Evolutionary conservation across 2,113 vertebrate genomes (phyloP).

Genomic region (Ariopsis seemanni): DNA sequence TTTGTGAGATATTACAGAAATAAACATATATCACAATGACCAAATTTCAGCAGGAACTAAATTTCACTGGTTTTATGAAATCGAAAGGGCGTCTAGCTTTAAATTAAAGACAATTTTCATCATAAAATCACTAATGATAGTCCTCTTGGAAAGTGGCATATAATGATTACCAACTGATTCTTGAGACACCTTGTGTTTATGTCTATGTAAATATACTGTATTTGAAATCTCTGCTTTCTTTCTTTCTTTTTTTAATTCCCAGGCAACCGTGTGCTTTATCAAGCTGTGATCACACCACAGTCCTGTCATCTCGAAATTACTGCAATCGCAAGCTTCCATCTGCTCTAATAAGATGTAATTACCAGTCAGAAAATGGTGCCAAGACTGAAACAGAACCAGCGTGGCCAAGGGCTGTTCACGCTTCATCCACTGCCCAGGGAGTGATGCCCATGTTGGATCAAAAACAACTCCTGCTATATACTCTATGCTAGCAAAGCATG

Average conservation of each 20-base stretch:
- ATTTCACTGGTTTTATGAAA: too few species aligned
- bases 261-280: neutral
- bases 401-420: neutral
- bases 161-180: neutral
- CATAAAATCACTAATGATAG: neutral
- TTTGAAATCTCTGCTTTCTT: neutral
- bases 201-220: neutral
- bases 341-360: slow-evolving; percentile 21
- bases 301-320: slow-evolving; percentile 23
- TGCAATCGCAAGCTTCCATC: slow-evolving; percentile 13
- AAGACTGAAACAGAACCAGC: neutral
- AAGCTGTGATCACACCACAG: neutral
- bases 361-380: neutral
- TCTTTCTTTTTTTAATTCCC: too few species aligned
- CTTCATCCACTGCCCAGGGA: neutral
- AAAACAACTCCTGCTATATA: neutral
- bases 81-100: too few species aligned
- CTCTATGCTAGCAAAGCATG: neutral
- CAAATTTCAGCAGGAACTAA: too few species aligned
- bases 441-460: too few species aligned
- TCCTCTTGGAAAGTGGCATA: neutral
- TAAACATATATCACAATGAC: too few species aligned
- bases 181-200: neutral
- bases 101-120: too few species aligned
- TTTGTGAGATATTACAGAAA: too few species aligned